phyloP scores from a whole-genome alignment of 2,797 vertebrate genomes.

The Limosa lapponica region DNA sequence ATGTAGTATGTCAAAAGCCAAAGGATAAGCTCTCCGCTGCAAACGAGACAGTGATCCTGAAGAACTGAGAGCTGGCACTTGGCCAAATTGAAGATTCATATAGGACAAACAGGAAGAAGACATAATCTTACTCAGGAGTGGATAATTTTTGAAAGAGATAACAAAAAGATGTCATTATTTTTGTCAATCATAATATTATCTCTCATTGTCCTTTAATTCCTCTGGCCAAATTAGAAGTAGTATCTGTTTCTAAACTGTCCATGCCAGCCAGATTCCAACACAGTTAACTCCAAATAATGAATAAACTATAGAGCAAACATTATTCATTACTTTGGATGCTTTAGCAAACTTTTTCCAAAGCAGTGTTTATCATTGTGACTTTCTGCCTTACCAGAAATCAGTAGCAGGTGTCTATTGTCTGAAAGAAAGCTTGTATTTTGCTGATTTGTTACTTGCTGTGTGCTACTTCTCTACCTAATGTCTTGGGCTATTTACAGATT shows the following conservation, averaged over 20 bases:
- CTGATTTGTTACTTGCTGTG: not conserved
- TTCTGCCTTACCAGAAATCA: not conserved
- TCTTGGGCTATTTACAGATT: conserved; percentile 37
- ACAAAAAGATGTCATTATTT: not conserved
- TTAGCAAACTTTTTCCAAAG: not conserved
- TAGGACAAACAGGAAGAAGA: not conserved
- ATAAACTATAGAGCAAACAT: not conserved
- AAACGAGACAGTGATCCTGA: not conserved
- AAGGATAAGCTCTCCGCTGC: not conserved
- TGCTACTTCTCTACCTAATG: not conserved
- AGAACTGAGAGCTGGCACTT: not conserved
- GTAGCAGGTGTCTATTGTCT: not conserved
- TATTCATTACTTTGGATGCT: not conserved
- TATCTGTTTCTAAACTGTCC: not conserved
- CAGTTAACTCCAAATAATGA: not conserved
- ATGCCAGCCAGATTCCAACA: not conserved
- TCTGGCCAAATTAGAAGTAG: not conserved
- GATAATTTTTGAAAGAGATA: not conserved
- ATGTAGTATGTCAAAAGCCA: not conserved
- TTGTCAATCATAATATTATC: not conserved
- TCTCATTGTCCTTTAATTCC: not conserved
- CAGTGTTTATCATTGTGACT: not conserved
- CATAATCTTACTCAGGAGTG: not conserved
- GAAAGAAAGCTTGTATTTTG: not conserved
- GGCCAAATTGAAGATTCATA: not conserved